Evolutionary conservation across 2,113 vertebrate species (phyloP), one percentile per base, ranked within the genome.

Genomic region (Aptenodytes patagonicus): DNA sequence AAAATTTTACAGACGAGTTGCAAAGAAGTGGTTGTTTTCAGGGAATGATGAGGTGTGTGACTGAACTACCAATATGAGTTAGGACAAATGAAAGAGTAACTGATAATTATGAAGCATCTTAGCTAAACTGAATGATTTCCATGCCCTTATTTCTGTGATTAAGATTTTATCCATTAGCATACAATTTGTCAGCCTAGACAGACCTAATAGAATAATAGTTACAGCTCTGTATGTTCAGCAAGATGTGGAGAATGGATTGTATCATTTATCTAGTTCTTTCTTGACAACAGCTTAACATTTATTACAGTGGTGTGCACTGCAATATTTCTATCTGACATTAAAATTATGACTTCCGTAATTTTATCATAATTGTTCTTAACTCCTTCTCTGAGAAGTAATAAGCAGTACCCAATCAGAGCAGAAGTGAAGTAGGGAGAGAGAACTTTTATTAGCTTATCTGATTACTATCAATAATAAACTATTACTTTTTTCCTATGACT

Each of bases 231-330:
- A 32, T 93, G 90, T 88, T 95, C 86, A 75, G 55, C 72, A 91
- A 89, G 70, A 95, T 89, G 57, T 89, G 89, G 70, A 87, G 87
- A 94, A 96, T 72, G 70, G 91, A 95, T 95, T 6, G 7, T 87
- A 88, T 88, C 93, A 95, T 96, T 94, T 92, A 83, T 96, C 88
- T 90, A 51, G 76, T 46, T 86, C 79, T 77, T 91, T 76, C 92
- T 70, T 93, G 87, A 94, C 91, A 96, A 88, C 91, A 91, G 84
- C 76, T 95, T 93, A 94, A 94, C 84, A 83, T 95, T 94, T 95
- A 95, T 96, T 95, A 57, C 62, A 86, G 78, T 95, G 84, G 75
- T 86, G 78, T 93, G 82, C 70, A 68, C 66, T 32, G 0, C 87
- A 92, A 28, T 85, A 89, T 95, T 94, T 95, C 89, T 71, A 32